phyloP scores from a whole-genome alignment of 2,797 vertebrate genomes.

The Tragelaphus oryx region DNA sequence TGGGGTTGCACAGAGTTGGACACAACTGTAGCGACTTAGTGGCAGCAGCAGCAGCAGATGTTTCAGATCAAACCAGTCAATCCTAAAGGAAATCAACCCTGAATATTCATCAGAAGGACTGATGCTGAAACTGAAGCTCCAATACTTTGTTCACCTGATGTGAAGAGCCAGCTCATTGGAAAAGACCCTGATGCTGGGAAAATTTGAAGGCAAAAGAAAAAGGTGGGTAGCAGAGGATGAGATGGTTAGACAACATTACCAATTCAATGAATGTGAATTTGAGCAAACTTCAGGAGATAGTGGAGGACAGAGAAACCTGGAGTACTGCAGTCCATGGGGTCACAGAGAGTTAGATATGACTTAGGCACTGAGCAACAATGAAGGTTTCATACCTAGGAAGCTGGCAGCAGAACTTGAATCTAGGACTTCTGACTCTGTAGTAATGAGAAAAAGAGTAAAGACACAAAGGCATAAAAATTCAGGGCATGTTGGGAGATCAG shows the following conservation, averaged over 20 bases:
- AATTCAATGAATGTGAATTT: not conserved
- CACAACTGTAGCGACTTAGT: fast-evolving
- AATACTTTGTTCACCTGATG: not conserved
- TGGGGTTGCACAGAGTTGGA: too few relatives aligned
- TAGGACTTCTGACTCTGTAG: not conserved
- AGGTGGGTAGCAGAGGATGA: not conserved
- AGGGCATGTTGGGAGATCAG: not conserved
- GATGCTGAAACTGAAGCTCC: not conserved
- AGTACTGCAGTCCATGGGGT: not conserved
- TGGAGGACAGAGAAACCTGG: not conserved
- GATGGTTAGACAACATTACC: not conserved
- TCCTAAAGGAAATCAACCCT: not conserved
- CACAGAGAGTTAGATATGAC: not conserved
- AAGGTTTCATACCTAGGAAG: not conserved
- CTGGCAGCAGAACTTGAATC: not conserved
- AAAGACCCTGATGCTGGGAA: not conserved
- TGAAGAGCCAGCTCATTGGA: not conserved
- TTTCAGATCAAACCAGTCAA: not conserved
- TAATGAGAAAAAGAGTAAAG: not conserved
- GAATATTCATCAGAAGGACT: not conserved
- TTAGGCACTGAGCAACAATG: not conserved
- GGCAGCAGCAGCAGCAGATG: not conserved
- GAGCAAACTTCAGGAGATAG: not conserved
- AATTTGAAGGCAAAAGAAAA: not conserved
- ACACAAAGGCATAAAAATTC: not conserved